Percentiles rank a stretch among this genome's conserved stretches.
Evolutionary conservation across 2,888 invertebrate genomes (phyloP).

Genomic region (Empis livida): DNA sequence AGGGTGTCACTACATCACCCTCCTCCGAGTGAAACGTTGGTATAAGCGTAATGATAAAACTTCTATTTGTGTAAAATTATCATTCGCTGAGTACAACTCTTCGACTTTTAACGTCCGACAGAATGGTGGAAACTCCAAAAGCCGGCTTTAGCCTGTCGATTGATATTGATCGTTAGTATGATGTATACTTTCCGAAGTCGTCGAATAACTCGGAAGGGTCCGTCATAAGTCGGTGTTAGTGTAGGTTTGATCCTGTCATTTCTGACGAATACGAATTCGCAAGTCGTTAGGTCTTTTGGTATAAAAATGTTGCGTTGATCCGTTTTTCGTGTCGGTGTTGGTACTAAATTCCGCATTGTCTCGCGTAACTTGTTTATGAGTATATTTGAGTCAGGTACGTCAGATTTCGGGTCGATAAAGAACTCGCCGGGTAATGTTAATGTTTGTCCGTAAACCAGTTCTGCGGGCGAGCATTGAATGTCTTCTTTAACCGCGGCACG

Average conservation of each 20-base stretch:
- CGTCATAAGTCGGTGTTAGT: not conserved
- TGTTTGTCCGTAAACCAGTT: not conserved
- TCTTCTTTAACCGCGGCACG: conserved; percentile 6
- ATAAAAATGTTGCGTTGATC: not conserved
- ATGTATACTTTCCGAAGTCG: not conserved
- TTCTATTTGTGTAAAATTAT: no score
- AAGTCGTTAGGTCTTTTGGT: not conserved
- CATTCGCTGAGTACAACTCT: no score
- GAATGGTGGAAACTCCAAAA: no score
- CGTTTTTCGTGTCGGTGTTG: not conserved
- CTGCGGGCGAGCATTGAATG: conserved; percentile 5
- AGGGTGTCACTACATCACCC: no score
- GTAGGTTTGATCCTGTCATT: not conserved
- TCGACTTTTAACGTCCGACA: no score
- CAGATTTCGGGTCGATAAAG: no score
- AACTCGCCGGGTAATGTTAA: not conserved
- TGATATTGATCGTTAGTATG: no score
- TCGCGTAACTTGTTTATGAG: not conserved
- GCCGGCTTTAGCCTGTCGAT: no score
- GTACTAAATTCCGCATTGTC: not conserved
- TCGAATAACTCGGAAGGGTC: not conserved
- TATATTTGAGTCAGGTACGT: no score
- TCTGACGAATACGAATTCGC: not conserved
- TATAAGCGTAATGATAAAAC: no score
- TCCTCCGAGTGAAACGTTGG: no score